Conservation (phyloP, 2,113 vertebrate species). For the Oplegnathus fasciatus region DNA sequence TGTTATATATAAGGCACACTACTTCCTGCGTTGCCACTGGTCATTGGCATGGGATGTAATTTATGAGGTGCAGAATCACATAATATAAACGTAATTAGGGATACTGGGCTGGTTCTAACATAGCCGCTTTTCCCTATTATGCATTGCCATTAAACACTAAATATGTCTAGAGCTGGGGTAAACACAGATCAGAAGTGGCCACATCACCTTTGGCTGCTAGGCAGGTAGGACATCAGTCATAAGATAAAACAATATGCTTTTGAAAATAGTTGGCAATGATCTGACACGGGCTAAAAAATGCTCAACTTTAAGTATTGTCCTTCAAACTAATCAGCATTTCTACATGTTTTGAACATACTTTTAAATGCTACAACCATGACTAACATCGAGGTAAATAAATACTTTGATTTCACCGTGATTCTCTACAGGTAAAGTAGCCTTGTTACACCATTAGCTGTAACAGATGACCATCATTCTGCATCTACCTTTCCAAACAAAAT, state of each 20-base stretch:
- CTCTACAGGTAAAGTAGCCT: neutral
- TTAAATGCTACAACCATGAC: too few species aligned
- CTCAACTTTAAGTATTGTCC: neutral
- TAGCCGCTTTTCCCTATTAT: neutral
- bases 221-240: neutral
- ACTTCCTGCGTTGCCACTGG: neutral
- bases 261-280: neutral
- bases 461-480: constrained; percentile 19
- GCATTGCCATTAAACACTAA: neutral
- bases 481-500: constrained; percentile 17
- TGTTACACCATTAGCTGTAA: constrained; percentile 3
- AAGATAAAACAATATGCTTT: neutral
- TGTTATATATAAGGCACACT: neutral
- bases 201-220: neutral
- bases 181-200: neutral
- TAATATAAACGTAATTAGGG: neutral
- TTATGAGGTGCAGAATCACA: neutral
- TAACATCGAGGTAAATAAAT: neutral
- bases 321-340: neutral
- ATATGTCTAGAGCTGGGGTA: neutral
- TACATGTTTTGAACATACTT: too few species aligned
- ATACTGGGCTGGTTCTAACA: neutral
- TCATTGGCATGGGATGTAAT: neutral
- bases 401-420: neutral
- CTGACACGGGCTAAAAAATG: neutral